phyloP scores from a whole-genome alignment of 2,888 invertebrate species.

The Dusona sp. region DNA sequence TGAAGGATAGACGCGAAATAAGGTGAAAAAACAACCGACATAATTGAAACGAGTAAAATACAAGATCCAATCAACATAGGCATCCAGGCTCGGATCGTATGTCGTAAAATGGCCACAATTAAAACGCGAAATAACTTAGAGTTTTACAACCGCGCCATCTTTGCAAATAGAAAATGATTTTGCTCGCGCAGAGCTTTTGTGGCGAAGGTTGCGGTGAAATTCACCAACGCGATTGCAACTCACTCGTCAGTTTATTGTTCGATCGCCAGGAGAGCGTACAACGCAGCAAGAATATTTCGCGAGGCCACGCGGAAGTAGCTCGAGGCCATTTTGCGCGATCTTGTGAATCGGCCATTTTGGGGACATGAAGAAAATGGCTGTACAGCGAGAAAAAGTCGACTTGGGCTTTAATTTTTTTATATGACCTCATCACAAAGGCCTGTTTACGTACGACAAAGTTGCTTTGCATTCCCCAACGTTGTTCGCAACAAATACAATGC shows the following conservation, averaged over 20 bases:
- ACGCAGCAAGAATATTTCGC: slow-evolving; percentile 22
- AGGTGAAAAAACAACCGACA: not conserved
- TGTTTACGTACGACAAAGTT: not conserved
- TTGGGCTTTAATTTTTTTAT: not conserved
- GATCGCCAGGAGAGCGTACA: slow-evolving; percentile 20
- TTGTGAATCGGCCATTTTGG: slow-evolving; percentile 11
- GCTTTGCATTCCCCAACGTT: not conserved
- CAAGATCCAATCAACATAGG: not conserved
- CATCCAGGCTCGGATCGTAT: not conserved
- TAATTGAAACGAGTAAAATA: not conserved
- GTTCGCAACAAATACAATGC: not conserved
- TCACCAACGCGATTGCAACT: slow-evolving; percentile 5
- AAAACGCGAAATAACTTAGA: slow-evolving; percentile 9
- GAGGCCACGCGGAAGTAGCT: slow-evolving; percentile 42
- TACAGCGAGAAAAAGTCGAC: not conserved
- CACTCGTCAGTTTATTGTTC: slow-evolving; percentile 38
- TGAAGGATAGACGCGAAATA: not conserved
- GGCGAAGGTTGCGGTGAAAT: slow-evolving; percentile 39
- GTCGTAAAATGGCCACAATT: not conserved
- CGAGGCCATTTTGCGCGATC: slow-evolving; percentile 1
- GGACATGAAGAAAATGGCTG: not conserved
- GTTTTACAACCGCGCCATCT: slow-evolving; percentile 16
- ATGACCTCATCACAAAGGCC: not conserved
- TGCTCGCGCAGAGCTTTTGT: not conserved
- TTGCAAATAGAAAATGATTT: slow-evolving; percentile 27